Conservation (phyloP, 2,113 vertebrate genomes). For the Chelonoidis abingdonii region DNA sequence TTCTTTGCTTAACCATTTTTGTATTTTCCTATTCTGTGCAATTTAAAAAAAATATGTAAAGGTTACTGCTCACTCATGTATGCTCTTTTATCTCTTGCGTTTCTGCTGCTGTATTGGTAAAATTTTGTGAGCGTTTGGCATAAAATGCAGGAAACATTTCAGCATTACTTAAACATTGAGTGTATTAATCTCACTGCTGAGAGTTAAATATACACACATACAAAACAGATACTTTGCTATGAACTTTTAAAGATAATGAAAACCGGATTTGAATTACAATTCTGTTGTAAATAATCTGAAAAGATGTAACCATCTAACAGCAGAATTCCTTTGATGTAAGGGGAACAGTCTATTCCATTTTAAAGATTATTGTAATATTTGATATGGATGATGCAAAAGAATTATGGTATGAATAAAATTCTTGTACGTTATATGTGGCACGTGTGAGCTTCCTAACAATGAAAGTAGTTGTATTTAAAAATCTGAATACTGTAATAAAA, state of each 20-base stretch:
- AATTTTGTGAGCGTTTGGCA: neutral
- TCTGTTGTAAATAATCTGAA: conserved; percentile 42
- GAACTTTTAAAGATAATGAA: conserved; percentile 40
- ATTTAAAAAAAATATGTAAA: conserved; percentile 17
- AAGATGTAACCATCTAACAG: conserved; percentile 35
- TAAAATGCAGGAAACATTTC: conserved; percentile 1
- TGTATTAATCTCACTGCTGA: conserved; percentile 15
- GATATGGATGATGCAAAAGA: conserved; percentile 48
- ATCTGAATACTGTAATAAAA: conserved; percentile 44
- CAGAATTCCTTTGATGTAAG: conserved; percentile 43
- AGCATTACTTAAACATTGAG: neutral
- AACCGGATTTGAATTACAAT: conserved; percentile 26
- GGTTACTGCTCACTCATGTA: neutral
- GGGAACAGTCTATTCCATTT: conserved; percentile 47
- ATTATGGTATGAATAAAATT: conserved; percentile 65
- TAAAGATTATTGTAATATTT: conserved; percentile 54
- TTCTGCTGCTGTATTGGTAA: conserved; percentile 46
- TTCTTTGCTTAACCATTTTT: conserved; percentile 49
- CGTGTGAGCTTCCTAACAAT: conserved; percentile 40
- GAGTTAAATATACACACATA: neutral
- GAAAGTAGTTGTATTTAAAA: conserved; percentile 27
- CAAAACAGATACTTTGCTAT: conserved; percentile 45
- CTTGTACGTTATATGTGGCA: conserved; percentile 29
- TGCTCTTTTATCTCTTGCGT: conserved; percentile 24
- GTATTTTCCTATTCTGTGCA: conserved; percentile 38